Evolutionary conservation across 92 coral and sea anemone genomes (phyloP).

Genomic region (Diadumene lineata): DNA sequence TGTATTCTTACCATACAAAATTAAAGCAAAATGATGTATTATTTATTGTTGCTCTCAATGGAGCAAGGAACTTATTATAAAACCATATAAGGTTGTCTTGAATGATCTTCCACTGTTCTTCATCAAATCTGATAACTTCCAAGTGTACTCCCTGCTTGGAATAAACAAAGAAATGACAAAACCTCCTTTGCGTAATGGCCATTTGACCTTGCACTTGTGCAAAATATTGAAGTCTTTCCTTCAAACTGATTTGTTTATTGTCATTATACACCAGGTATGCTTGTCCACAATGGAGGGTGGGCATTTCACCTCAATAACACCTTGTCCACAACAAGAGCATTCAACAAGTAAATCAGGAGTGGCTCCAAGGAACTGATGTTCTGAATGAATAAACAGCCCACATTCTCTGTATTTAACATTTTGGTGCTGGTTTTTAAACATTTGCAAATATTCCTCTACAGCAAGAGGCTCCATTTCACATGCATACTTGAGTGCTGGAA

Average conservation of each 20-base stretch:
- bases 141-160: conserved; percentile 36
- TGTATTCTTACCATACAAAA: too few relatives aligned
- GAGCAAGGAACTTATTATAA: conserved; percentile 14
- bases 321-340: conserved; percentile 57
- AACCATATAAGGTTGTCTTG: conserved; percentile 46
- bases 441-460: conserved; percentile 16
- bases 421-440: conserved; percentile 31
- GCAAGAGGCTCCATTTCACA: conserved; percentile 53
- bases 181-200: conserved; percentile 43
- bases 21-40: too few relatives aligned
- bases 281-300: conserved; percentile 50
- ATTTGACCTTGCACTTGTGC: conserved; percentile 58
- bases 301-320: conserved; percentile 48
- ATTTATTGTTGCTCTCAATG: too few relatives aligned
- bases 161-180: conserved; percentile 45
- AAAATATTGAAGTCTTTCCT: conserved; percentile 38
- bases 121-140: conserved; percentile 14
- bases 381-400: conserved; percentile 46
- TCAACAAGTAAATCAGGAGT: conserved; percentile 52
- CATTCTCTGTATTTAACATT: conserved; percentile 40
- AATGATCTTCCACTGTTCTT: conserved; percentile 29
- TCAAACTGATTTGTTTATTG: conserved; percentile 31
- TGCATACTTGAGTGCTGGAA: conserved; percentile 57
- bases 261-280: conserved; percentile 21
- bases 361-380: conserved; percentile 46